Conservation (phyloP, 1,140 invertebrate genomes). For the Bactericera cockerelli region DNA sequence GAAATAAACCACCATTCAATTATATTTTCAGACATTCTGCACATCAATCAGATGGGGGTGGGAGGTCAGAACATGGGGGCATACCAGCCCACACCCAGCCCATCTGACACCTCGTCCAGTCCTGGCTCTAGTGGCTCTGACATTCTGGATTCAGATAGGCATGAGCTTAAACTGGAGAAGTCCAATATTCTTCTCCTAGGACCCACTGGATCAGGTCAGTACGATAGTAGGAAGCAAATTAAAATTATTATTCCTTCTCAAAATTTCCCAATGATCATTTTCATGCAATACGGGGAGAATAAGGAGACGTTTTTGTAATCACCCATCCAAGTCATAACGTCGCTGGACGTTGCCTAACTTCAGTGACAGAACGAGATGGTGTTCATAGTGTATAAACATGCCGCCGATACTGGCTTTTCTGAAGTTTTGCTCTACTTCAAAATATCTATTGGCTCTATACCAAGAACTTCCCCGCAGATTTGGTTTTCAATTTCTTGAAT, state of each 20-base stretch:
- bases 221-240: constrained; percentile 5
- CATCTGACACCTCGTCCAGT: constrained; percentile 13
- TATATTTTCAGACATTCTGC: constrained; percentile 9
- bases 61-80: neutral
- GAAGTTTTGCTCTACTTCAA: too few species aligned
- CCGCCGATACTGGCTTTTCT: too few species aligned
- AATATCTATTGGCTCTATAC: too few species aligned
- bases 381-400: too few species aligned
- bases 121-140: constrained; percentile 45
- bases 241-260: neutral
- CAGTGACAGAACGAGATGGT: too few species aligned
- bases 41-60: constrained; percentile 22
- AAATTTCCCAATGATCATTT: too few species aligned
- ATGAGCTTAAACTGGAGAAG: constrained; percentile 87
- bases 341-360: too few species aligned
- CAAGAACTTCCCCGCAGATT: too few species aligned
- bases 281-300: too few species aligned
- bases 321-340: too few species aligned
- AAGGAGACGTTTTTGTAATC: too few species aligned
- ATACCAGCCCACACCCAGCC: constrained; percentile 18
- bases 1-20: neutral
- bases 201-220: constrained; percentile 83
- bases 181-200: constrained; percentile 94
- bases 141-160: constrained; percentile 66
- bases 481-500: too few species aligned